Evolutionary conservation across 1,140 invertebrate species (phyloP).

Genomic region (Carposina sasakii): DNA sequence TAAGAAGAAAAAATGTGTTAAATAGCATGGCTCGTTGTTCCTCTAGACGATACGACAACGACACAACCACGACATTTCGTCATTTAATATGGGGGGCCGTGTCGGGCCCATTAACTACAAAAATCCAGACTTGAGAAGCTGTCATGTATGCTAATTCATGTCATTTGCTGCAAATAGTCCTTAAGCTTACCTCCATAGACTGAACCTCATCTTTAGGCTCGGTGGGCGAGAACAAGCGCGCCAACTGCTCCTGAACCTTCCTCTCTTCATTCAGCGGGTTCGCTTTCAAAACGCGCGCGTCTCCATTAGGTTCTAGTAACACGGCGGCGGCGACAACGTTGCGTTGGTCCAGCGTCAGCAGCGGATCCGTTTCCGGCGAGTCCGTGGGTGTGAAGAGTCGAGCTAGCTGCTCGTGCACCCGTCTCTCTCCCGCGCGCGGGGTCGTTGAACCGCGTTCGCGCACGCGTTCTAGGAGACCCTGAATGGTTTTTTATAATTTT

Average conservation of each 20-base stretch:
- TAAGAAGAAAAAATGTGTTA: no score
- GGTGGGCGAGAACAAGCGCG: constrained; percentile 61
- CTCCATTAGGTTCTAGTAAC: constrained; percentile 19
- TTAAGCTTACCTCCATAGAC: constrained; percentile 48
- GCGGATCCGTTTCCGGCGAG: constrained; percentile 4
- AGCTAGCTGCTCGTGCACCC: constrained; percentile 66
- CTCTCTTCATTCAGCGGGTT: no score
- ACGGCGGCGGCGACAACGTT: constrained; percentile 11
- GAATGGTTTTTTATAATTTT: neutral
- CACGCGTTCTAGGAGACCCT: constrained; percentile 64
- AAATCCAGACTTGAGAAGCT: no score
- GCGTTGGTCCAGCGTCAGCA: constrained; percentile 7
- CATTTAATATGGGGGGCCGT: no score
- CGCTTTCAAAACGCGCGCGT: no score
- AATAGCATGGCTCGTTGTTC: no score
- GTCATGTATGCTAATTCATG: no score
- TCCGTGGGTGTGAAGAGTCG: constrained; percentile 57
- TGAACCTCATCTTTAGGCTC: no score
- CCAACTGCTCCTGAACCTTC: constrained; percentile 65
- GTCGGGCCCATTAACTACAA: no score
- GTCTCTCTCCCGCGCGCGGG: constrained; percentile 57
- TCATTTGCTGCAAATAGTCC: no score
- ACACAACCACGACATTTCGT: no score
- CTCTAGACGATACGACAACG: no score
- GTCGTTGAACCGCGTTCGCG: constrained; percentile 61